These are phyloP conservation scores for Proctacanthus coquilletti DNA, from an alignment of 1,140 invertebrate genomes.

Conservation along the genomic window DNA sequence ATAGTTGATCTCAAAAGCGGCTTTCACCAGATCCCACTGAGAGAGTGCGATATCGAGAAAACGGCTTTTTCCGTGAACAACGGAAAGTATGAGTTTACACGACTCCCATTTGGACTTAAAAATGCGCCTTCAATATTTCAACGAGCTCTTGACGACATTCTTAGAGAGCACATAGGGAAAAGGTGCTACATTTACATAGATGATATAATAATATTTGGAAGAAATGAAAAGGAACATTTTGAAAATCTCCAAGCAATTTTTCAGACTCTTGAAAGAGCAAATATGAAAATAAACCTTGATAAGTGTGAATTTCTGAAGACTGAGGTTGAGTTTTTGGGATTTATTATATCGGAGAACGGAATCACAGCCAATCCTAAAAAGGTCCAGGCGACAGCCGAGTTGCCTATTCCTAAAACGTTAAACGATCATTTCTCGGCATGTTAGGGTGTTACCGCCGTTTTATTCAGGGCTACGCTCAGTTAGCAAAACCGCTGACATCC, in stretches of 20 bases:
- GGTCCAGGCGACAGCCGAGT: background rate
- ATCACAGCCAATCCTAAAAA: background rate
- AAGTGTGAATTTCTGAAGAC: background rate
- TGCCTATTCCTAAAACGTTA: background rate
- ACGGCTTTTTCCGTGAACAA: slow-evolving; percentile 24
- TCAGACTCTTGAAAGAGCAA: background rate
- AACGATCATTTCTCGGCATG: slow-evolving; percentile 28
- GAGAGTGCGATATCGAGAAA: slow-evolving; percentile 17
- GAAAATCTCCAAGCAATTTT: background rate
- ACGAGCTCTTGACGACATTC: background rate
- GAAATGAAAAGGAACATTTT: slow-evolving; percentile 1
- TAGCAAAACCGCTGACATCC: slow-evolving; percentile 16
- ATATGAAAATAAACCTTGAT: slow-evolving; percentile 1
- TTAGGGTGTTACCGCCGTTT: slow-evolving; percentile 30
- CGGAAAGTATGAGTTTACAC: slow-evolving; percentile 21
- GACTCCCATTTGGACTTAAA: slow-evolving; percentile 2
- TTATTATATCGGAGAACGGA: background rate
- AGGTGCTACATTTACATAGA: background rate
- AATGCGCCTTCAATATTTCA: slow-evolving; percentile 1
- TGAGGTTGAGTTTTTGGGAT: background rate
- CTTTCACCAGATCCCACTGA: slow-evolving; percentile 32
- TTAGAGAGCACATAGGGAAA: background rate
- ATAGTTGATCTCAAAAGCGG: slow-evolving; percentile 32
- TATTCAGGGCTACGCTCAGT: slow-evolving; percentile 28
- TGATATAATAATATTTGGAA: slow-evolving; percentile 1